Percentiles rank a stretch among this genome's conserved stretches.
Evolutionary conservation across 1,140 invertebrate species (phyloP).

Genomic region (Megathymus violae): DNA sequence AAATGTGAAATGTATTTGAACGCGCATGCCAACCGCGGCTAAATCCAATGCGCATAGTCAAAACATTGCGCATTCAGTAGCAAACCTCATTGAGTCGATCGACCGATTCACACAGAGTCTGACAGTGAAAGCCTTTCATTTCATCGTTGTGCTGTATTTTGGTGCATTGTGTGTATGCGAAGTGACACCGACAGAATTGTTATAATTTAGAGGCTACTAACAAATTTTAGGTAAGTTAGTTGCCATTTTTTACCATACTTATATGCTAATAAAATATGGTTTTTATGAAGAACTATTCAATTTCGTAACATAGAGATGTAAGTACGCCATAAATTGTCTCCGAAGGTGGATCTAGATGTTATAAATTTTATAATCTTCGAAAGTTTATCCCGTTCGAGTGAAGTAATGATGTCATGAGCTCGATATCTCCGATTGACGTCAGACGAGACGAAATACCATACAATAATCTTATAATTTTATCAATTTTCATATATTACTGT

Average conservation of each 20-base stretch:
- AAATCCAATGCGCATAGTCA: conserved; percentile 80
- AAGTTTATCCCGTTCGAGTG: conserved; percentile 2
- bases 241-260: not conserved
- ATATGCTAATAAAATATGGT: not conserved
- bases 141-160: conserved; percentile 70
- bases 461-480: not conserved
- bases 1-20: conserved; percentile 29
- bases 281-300: not conserved
- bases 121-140: conserved; percentile 68
- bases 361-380: not conserved
- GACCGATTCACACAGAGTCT: conserved; percentile 52
- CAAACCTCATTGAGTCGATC: conserved; percentile 77
- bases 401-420: conserved; percentile 43
- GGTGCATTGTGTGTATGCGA: conserved; percentile 72
- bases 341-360: not conserved
- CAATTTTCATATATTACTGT: not conserved
- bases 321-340: conserved; percentile 15
- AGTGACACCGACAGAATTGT: conserved; percentile 62
- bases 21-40: conserved; percentile 72
- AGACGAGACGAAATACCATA: too few species aligned
- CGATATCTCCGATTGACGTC: conserved; percentile 41
- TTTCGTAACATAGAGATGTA: not conserved
- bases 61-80: conserved; percentile 80
- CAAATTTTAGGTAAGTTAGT: conserved; percentile 67
- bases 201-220: conserved; percentile 54